Base-by-base conservation (phyloP, 2,888 invertebrate species). In the Melieria omissa region DNA sequence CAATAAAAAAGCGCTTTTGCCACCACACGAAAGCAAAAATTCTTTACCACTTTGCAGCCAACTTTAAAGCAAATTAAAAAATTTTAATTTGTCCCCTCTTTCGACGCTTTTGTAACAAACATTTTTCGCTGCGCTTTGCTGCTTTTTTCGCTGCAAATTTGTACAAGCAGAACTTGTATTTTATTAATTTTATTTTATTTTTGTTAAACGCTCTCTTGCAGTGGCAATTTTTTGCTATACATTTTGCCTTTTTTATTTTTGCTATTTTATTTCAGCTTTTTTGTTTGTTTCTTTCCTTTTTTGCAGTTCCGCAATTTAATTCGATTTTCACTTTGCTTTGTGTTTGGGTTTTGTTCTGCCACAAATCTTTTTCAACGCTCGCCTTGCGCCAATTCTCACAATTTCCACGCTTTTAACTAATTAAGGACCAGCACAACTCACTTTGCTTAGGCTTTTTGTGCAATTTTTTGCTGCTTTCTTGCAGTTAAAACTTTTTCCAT, bases 101-200 rank as follows among this genome's bases (percentile, higher is more conserved):
- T 55, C 57, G 0, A 6, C 7, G 52, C 52, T 52, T 10, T 49
- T 10, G 9, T 49, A 49, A n/a, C 14, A n/a, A 49, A 49, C 14
- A n/a, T 52, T 52, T 52, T 52, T 52, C 10, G 14, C 12, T 54
- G 47, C 41, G 49, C 49, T 16, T 41, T 29, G 29, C 3, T 29
- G 29, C 29, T 10, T 14, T 58, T 69, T 45, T 6, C 6, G 45
- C 47, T 60, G 14, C 44, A 7, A 9, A 46, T 46, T 12, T 9
- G 10, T 16, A 29, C 0, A 47, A 29, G 16, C 45, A 62, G 47
- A 57, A 46, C 55, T 69, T 55, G 16, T n/a, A 46, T 63, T 69
- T 46, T 7, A 7, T 29, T 29, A 29, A 29, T 29, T 29, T 46
- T 46, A 41, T 44, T 42, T 46, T 6, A 52, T 52, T 52, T 52